Base-by-base conservation (phyloP, 2,888 invertebrate species). In the Seira ritae region DNA sequence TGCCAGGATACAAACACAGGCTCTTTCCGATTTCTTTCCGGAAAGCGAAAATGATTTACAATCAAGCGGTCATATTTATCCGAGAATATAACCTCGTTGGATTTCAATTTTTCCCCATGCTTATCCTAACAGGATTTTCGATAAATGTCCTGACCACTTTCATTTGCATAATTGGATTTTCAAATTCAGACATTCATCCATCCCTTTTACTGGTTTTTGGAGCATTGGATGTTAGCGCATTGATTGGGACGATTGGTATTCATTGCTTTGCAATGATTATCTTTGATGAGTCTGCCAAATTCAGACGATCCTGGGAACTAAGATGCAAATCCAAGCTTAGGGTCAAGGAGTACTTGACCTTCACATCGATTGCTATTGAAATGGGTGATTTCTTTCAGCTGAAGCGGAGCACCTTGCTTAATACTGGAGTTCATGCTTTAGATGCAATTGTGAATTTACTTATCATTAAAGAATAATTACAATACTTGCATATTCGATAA, bases 331-430 rank as follows among this genome's bases (percentile, higher is more conserved):
- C 31, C 8, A 31, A 31, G 8, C 31, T 4, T 4, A 31, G 31
- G 31, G 3, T 2, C 2, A 31, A 4, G 8, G 31, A 31, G 8
- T 31, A 31, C 8, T 8, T 2, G 12, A 50, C 79, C 0, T 72
- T 70, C 17, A 66, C 15, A 12, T 72, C 71, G 0, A 4, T 72
- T 8, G 19, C 50, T 0, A 12, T 72, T 66, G 12, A 72, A 1
- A 72, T 79, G 24, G 79, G 79, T 50, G 3, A 19, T 1, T 79
- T 79, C 10, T 78, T 78, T 50, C 46, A 42, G 17, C 17, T 78
- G 24, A 55, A 78, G n/a, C 19, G 78, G 20, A 71, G 46, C 42
- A 78, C 78, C 0, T 31, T 78, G 23, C 24, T 78, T 19, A 70
- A 70, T 46, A 78, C 71, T 0, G 24, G 70, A 42, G 15, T 0